These are phyloP conservation scores for Alosa alosa DNA, from an alignment of 2,113 vertebrate genomes.

Conservation along the genomic window DNA sequence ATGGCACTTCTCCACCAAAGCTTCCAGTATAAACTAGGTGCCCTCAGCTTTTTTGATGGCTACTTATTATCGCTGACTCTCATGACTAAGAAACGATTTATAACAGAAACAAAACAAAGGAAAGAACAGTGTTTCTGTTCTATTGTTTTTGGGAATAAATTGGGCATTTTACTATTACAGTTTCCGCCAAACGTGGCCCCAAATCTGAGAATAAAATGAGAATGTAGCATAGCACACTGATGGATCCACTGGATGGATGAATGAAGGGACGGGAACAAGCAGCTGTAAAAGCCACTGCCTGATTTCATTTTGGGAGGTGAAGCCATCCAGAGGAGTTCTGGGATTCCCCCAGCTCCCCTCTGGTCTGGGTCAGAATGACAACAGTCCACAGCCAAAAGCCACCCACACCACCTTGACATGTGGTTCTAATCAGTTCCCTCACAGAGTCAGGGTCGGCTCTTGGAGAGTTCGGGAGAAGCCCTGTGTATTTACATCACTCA, in stretches of 20 bases:
- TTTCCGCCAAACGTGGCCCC: background rate
- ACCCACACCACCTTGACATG: constrained; percentile 21
- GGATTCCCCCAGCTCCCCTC: background rate
- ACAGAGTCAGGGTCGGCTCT: too few relatives aligned
- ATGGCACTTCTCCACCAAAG: background rate
- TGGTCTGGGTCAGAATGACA: background rate
- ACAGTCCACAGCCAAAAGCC: background rate
- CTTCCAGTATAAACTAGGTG: background rate
- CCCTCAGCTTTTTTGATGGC: background rate
- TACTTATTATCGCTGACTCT: background rate
- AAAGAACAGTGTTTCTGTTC: background rate
- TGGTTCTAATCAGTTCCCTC: constrained; percentile 3
- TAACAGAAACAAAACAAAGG: background rate
- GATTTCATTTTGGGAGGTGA: background rate
- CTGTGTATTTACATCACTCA: constrained; percentile 21
- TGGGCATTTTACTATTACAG: background rate
- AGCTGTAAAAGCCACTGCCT: background rate
- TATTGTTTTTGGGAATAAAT: background rate
- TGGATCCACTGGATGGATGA: background rate
- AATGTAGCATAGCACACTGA: background rate
- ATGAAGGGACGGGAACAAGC: background rate
- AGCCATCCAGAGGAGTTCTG: background rate
- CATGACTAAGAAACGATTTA: background rate
- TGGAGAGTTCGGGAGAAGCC: background rate
- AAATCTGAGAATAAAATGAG: background rate